phyloP scores from a whole-genome alignment of 2,113 vertebrate species.

The Osmerus eperlanus region DNA sequence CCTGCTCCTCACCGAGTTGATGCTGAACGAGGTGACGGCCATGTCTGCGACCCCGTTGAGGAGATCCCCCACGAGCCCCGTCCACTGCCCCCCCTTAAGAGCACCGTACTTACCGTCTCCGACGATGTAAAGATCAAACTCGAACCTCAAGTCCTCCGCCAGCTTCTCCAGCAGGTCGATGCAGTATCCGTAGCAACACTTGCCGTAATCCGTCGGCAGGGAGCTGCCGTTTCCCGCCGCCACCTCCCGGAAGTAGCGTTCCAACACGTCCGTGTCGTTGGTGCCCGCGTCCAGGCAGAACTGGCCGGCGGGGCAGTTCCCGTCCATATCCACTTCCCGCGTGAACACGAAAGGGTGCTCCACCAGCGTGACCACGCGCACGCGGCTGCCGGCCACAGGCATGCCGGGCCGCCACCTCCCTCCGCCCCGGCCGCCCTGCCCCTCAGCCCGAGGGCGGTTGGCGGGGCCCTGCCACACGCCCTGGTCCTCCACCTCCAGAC shows the following conservation, averaged over 20 bases:
- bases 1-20: conserved; percentile 86
- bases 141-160: conserved; percentile 81
- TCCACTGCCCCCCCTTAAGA: conserved; percentile 84
- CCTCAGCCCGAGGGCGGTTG: conserved; percentile 37
- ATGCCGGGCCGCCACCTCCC: conserved; percentile 52
- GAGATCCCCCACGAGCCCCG: conserved; percentile 87
- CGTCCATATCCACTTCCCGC: conserved; percentile 82
- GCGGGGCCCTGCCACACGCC: conserved; percentile 55
- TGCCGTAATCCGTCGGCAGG: conserved; percentile 62
- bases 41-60: conserved; percentile 82
- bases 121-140: conserved; percentile 88
- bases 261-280: conserved; percentile 74
- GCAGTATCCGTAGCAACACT: conserved; percentile 91
- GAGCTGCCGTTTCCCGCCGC: conserved; percentile 64
- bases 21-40: conserved; percentile 92
- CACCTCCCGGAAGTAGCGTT: conserved; percentile 73
- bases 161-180: conserved; percentile 87
- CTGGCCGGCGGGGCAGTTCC: conserved; percentile 83
- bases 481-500: conserved; percentile 76
- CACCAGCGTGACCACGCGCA: conserved; percentile 87
- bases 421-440: conserved; percentile 22
- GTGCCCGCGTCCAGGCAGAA: conserved; percentile 83
- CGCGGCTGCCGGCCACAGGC: conserved; percentile 45
- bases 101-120: conserved; percentile 88
- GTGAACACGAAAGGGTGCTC: conserved; percentile 91